Evolutionary conservation across 1,140 invertebrate genomes (phyloP), one percentile per base, ranked within the genome.

Genomic region (Cydia pomonella): DNA sequence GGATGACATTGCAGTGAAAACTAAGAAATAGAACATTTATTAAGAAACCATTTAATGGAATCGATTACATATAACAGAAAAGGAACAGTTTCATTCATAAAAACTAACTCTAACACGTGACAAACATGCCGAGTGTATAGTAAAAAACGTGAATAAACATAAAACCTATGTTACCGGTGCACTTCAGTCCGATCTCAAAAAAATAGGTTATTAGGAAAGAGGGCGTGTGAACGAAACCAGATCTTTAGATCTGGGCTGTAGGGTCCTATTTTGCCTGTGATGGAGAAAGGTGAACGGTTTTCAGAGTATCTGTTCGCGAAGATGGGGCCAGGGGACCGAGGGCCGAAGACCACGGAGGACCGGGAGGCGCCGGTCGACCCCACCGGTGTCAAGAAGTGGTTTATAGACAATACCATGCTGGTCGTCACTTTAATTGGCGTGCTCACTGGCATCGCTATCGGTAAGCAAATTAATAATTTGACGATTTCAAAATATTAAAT

Each of bases 361-460:
- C 91, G 93, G 80, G 90, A 92, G 38, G 93, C 94, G 25, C 94
- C 94, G 76, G 92, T 94, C 69, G 95, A 96, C 91, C 93, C 94
- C 83, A 96, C 95, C 80, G 95, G 95, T 44, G 93, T 94, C 33
- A 94, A 93, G 77, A 95, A 95, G 81, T 96, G 96, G 95, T 92
- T 97, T 59, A 91, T 93, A 62, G 95, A 97, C 62, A 97, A 97
- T 87, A 94, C 96, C 4, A 95, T 97, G 82, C 94, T 97, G 73
- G 92, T 97, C 62, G 94, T 96, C 71, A 97, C 97, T 12, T 92
- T 97, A 72, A 95, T 95, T 23, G 97, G 97, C 18, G 97, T 97
- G 3, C 77, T 97, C 59, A 91, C 95, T 27, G 97, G 97, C 33
- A 94, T 97, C 33, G 91, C 95, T 78, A 84, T 97, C 73, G 97